A percentile compares a stretch with the other conserved stretches of the same genome.
Evolutionary conservation across 2,888 invertebrate species (phyloP).

Genomic region (Incurvaria masculella): DNA sequence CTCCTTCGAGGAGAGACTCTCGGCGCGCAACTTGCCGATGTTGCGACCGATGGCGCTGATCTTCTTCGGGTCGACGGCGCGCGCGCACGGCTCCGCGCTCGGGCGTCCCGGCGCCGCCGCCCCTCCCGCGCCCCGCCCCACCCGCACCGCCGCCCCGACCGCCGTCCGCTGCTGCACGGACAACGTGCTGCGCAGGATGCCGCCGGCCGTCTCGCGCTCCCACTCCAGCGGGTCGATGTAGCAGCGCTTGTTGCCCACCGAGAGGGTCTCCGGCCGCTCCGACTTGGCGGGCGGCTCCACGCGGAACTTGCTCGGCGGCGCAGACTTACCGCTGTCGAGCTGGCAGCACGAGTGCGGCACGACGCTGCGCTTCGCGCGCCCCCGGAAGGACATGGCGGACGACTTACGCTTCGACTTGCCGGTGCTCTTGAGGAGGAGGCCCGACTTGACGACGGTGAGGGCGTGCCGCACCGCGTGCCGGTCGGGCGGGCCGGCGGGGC

Average conservation of each 20-base stretch:
- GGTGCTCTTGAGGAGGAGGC: constrained; percentile 32
- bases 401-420: constrained; percentile 48
- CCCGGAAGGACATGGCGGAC: constrained; percentile 49
- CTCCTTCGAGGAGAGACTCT: constrained; percentile 28
- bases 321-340: constrained; percentile 30
- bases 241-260: constrained; percentile 53
- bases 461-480: constrained; percentile 50
- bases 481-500: constrained; percentile 30
- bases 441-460: constrained; percentile 45
- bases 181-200: constrained; percentile 48
- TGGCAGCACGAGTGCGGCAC: constrained; percentile 43
- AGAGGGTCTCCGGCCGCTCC: constrained; percentile 35
- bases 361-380: constrained; percentile 38
- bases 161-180: constrained; percentile 46
- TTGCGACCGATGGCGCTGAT: constrained; percentile 44
- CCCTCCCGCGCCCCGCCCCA: constrained; percentile 18
- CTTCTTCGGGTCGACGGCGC: constrained; percentile 37
- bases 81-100: constrained; percentile 24
- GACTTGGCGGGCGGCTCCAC: constrained; percentile 44
- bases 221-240: constrained; percentile 51
- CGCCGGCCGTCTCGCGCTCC: constrained; percentile 58
- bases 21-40: constrained; percentile 40
- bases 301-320: constrained; percentile 32
- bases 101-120: constrained; percentile 22
- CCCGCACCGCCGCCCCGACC: constrained; percentile 19